Conservation (phyloP, 2,888 invertebrate species). For the Cheilosia impressa region DNA sequence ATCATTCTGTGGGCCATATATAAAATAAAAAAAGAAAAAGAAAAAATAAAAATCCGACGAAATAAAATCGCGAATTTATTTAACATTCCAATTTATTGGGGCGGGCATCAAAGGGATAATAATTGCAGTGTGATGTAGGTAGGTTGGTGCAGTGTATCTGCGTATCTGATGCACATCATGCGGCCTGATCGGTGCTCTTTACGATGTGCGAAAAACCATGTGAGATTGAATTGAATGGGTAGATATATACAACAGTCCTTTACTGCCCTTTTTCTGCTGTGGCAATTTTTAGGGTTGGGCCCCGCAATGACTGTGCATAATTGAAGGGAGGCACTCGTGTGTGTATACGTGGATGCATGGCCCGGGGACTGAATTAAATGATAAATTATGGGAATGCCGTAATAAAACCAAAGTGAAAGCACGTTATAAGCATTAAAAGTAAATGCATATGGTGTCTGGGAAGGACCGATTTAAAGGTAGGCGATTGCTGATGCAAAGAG, state of each 20-base stretch:
- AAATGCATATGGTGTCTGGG: conserved; percentile 14
- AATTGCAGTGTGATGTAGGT: conserved; percentile 51
- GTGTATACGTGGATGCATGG: conserved; percentile 26
- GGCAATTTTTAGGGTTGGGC: conserved; percentile 59
- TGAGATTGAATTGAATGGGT: conserved; percentile 68
- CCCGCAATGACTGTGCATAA: conserved; percentile 61
- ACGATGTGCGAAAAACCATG: conserved; percentile 73
- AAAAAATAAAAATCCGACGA: not conserved
- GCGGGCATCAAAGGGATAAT: conserved; percentile 66
- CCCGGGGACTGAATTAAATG: conserved; percentile 69
- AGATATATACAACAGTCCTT: conserved; percentile 30
- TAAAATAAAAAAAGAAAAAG: not conserved
- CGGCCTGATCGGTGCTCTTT: conserved; percentile 68
- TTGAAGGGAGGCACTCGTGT: conserved; percentile 62
- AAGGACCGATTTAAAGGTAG: conserved; percentile 28
- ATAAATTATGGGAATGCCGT: conserved; percentile 70
- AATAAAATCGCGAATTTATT: conserved; percentile 63
- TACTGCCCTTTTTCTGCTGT: not conserved
- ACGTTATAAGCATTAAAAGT: conserved; percentile 46
- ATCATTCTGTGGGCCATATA: conserved; percentile 46
- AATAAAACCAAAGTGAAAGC: conserved; percentile 70
- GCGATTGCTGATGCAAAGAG: conserved; percentile 12
- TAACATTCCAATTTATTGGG: conserved; percentile 72
- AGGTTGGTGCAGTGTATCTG: conserved; percentile 22
- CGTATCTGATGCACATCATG: conserved; percentile 60